Evolutionary conservation across 2,888 invertebrate species (phyloP).

Genomic region (Chironomus tentans): DNA sequence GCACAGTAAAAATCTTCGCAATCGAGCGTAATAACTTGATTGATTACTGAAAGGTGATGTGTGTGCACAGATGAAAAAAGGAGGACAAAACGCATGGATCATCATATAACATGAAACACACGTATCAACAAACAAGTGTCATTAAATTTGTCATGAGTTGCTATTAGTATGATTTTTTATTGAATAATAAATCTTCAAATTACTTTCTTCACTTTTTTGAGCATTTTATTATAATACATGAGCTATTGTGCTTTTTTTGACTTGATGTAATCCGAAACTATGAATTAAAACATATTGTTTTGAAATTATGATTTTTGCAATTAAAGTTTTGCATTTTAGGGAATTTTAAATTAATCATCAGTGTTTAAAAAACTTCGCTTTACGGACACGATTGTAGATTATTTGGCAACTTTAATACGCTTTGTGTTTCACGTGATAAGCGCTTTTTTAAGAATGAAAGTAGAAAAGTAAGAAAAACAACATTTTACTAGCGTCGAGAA

Average conservation of each 20-base stretch:
- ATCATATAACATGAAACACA: not conserved
- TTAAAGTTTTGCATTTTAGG: too few species aligned
- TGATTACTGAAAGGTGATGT: conserved; percentile 19
- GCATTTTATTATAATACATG: not conserved
- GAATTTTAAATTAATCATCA: too few species aligned
- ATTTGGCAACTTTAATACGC: not conserved
- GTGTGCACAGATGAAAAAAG: not conserved
- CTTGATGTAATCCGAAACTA: too few species aligned
- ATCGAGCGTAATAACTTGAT: not conserved
- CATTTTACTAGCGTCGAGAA: not conserved
- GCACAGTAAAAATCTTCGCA: not conserved
- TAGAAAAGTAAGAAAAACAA: not conserved
- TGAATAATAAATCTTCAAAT: conserved; percentile 22
- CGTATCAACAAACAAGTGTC: conserved; percentile 18
- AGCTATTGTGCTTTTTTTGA: not conserved
- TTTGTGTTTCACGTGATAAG: not conserved
- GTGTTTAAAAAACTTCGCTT: too few species aligned
- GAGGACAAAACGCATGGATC: conserved; percentile 4
- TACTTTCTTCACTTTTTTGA: not conserved
- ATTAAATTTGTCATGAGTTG: conserved; percentile 13
- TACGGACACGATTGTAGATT: too few species aligned
- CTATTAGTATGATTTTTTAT: conserved; percentile 16
- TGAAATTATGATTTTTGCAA: too few species aligned
- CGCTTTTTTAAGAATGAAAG: not conserved
- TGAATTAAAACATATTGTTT: too few species aligned